Evolutionary conservation across 2,797 vertebrate genomes (phyloP).

Genomic region (Cryptoblepharus egeriae): DNA sequence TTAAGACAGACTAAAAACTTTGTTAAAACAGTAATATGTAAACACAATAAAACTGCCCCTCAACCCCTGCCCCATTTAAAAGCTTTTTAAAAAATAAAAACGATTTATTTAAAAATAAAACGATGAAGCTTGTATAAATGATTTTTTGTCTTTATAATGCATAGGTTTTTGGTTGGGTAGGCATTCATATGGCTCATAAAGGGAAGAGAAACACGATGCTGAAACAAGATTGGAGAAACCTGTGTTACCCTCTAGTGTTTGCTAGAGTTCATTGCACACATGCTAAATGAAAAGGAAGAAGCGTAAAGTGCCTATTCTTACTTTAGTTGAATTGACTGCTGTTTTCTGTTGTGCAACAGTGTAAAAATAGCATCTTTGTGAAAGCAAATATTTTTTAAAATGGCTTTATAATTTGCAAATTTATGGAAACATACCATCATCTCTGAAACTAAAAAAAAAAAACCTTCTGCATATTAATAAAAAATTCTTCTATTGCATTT

Average conservation of each 20-base stretch:
- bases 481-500: not conserved
- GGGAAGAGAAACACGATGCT: not conserved
- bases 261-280: not conserved
- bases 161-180: not conserved
- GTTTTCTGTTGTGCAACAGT: not conserved
- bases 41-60: too few relatives aligned
- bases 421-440: not conserved
- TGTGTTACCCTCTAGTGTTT: not conserved
- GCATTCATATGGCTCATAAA: not conserved
- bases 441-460: not conserved
- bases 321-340: not conserved
- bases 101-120: too few relatives aligned
- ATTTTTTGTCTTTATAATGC: not conserved
- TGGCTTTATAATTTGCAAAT: constrained; percentile 3
- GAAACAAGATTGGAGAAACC: not conserved
- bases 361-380: accelerated
- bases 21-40: too few relatives aligned
- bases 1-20: too few relatives aligned
- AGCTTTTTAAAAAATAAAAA: too few relatives aligned
- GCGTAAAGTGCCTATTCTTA: not conserved
- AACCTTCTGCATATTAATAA: not conserved
- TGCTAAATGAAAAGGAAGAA: not conserved
- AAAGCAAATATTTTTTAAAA: not conserved
- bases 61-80: too few relatives aligned
- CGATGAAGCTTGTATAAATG: not conserved